These are phyloP conservation scores for Chrysocyon brachyurus DNA, from an alignment of 2,797 vertebrate species.

Conservation along the genomic window DNA sequence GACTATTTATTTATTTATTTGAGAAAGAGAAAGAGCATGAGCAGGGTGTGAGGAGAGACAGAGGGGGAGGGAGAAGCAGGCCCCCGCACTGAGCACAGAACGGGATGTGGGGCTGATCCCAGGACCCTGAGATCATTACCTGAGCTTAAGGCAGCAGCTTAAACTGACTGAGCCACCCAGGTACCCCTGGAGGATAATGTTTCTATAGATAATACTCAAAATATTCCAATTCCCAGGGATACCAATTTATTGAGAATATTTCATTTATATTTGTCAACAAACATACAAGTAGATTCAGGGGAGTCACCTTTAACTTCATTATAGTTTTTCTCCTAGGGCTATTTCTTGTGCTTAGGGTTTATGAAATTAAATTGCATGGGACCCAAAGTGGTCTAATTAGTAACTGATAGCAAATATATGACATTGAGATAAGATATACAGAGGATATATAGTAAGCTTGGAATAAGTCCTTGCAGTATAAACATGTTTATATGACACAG, in stretches of 20 bases:
- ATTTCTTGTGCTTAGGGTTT: neutral
- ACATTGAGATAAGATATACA: neutral
- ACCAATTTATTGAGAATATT: neutral
- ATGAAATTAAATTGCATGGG: constrained; percentile 26
- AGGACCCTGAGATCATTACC: too few relatives aligned
- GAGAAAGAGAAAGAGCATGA: too few relatives aligned
- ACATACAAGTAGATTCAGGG: neutral
- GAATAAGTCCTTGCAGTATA: neutral
- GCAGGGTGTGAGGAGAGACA: too few relatives aligned
- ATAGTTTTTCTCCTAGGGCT: neutral
- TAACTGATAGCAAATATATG: constrained; percentile 31
- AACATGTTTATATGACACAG: neutral
- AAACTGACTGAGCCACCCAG: too few relatives aligned
- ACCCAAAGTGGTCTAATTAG: neutral
- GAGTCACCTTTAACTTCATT: neutral
- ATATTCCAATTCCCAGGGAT: neutral
- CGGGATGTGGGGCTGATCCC: too few relatives aligned
- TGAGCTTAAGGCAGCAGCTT: too few relatives aligned
- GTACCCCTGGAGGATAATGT: neutral
- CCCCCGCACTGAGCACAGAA: too few relatives aligned
- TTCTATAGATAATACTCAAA: neutral
- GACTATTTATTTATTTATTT: too few relatives aligned
- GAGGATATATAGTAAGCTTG: neutral
- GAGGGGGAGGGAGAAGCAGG: too few relatives aligned
- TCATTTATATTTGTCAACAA: neutral